These are phyloP conservation scores for Lacerta agilis DNA, from an alignment of 2,797 vertebrate species.

Conservation along the genomic window DNA sequence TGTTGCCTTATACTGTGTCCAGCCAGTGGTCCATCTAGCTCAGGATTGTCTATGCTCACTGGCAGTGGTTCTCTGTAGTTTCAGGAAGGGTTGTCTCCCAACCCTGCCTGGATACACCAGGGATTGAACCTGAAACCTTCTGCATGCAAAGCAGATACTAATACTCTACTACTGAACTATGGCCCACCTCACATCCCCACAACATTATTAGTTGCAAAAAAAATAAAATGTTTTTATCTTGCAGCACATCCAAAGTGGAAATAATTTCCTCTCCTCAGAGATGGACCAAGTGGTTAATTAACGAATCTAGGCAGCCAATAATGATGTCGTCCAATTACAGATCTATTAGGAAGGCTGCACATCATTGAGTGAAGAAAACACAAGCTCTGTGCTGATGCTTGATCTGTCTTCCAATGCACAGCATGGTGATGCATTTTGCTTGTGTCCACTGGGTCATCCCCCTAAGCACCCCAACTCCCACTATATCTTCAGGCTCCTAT, in stretches of 20 bases:
- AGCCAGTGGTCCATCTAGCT: too few relatives aligned
- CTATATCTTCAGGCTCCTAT: not conserved
- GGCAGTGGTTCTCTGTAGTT: too few relatives aligned
- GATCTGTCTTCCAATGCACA: not conserved
- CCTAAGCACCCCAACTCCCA: too few relatives aligned
- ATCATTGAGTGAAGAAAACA: not conserved
- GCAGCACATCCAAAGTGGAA: not conserved
- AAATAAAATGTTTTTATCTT: not conserved
- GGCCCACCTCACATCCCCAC: not conserved
- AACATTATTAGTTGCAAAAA: not conserved
- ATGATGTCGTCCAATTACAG: not conserved
- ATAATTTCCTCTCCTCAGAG: not conserved
- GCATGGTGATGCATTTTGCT: not conserved
- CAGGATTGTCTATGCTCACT: too few relatives aligned
- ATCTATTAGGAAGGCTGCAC: not conserved
- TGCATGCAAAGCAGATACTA: too few relatives aligned
- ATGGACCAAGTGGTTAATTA: not conserved
- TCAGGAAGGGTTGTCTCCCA: too few relatives aligned
- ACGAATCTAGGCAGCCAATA: not conserved
- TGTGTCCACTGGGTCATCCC: not conserved
- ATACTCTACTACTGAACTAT: too few relatives aligned
- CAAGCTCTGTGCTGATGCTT: not conserved
- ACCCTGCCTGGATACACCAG: too few relatives aligned
- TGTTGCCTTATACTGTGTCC: too few relatives aligned
- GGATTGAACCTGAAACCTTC: too few relatives aligned